A percentile compares a stretch with the other conserved stretches of the same genome.
Evolutionary conservation across 2,888 invertebrate genomes (phyloP).

Genomic region (Napeogenes sylphis): DNA sequence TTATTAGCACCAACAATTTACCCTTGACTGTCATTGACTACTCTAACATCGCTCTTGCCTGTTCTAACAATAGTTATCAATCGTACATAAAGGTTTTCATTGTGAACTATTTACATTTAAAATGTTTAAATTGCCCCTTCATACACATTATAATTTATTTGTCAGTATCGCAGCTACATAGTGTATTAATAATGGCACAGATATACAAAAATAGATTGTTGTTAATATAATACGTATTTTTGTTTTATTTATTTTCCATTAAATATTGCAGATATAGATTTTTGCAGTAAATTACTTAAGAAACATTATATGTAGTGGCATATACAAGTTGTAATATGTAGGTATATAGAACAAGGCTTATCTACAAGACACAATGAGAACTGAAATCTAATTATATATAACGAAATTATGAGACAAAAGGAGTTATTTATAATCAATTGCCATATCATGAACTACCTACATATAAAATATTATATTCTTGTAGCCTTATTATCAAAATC

Average conservation of each 20-base stretch:
- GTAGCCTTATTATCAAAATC: too few species aligned
- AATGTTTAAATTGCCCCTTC: not conserved
- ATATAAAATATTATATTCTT: too few species aligned
- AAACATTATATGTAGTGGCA: too few species aligned
- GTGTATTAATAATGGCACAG: too few species aligned
- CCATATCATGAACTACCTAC: not conserved
- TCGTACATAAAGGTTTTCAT: not conserved
- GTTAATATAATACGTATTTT: too few species aligned
- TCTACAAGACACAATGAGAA: not conserved
- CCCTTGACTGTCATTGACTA: not conserved
- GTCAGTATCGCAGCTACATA: too few species aligned
- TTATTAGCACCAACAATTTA: not conserved
- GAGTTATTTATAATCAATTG: not conserved
- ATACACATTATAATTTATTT: not conserved
- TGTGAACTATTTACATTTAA: not conserved
- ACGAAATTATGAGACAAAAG: not conserved
- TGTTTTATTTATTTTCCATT: too few species aligned
- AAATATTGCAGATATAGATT: too few species aligned
- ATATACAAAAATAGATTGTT: too few species aligned
- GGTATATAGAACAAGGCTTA: not conserved
- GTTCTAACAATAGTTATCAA: not conserved
- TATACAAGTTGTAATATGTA: too few species aligned
- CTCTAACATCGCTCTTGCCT: not conserved
- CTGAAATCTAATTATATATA: not conserved
- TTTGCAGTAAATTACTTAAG: too few species aligned